These are phyloP conservation scores for Neodon shergylaensis DNA, from an alignment of 2,113 vertebrate genomes.

Conservation along the genomic window DNA sequence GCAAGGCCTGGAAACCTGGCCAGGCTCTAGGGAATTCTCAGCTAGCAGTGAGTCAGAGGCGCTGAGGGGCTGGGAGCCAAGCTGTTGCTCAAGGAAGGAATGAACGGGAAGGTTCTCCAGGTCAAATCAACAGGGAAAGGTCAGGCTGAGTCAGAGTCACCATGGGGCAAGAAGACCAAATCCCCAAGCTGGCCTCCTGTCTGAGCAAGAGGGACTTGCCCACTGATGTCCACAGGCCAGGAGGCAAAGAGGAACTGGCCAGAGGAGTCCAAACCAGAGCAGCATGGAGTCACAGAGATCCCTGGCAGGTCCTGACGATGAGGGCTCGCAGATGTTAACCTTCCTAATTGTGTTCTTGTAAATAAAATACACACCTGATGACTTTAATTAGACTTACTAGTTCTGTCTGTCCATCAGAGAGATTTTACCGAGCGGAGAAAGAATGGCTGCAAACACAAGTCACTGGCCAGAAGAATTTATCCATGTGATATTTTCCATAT, in stretches of 20 bases:
- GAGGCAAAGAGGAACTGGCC: not conserved
- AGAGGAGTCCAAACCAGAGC: not conserved
- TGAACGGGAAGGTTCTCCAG: slow-evolving; percentile 45
- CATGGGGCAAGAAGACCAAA: not conserved
- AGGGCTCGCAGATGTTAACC: not conserved
- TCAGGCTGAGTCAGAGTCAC: slow-evolving; percentile 60
- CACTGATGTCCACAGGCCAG: not conserved
- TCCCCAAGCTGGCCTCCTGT: not conserved
- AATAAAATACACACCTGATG: not conserved
- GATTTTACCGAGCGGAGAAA: slow-evolving; percentile 14
- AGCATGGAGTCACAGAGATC: not conserved
- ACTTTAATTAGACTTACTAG: not conserved
- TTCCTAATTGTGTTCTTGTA: not conserved
- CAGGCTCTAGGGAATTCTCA: not conserved
- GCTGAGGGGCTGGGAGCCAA: not conserved
- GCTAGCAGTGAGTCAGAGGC: slow-evolving; percentile 31
- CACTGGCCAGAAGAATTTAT: not conserved
- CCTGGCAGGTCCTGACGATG: too few relatives aligned
- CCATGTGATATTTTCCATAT: not conserved
- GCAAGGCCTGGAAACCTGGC: slow-evolving; percentile 35
- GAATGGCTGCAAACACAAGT: not conserved
- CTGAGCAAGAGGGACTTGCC: not conserved
- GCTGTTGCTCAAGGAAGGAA: not conserved
- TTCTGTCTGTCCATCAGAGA: not conserved
- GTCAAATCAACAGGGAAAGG: slow-evolving; percentile 26